phyloP scores from a whole-genome alignment of 2,113 vertebrate species.

The Stigmatopora nigra region DNA sequence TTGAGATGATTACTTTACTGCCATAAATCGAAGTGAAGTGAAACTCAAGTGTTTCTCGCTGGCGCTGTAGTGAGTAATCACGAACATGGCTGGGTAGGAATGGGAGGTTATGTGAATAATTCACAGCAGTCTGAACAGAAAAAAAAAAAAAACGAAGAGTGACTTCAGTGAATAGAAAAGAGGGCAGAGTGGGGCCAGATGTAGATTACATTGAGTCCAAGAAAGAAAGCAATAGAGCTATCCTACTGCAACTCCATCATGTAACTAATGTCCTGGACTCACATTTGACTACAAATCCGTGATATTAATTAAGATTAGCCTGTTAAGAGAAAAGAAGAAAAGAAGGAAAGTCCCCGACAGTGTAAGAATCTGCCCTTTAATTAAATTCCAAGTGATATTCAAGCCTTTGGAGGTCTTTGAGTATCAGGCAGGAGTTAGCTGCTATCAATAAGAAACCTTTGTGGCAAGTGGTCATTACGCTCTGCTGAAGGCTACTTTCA shows the following conservation, averaged over 20 bases:
- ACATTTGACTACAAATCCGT: slow-evolving; percentile 49
- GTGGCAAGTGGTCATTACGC: slow-evolving; percentile 26
- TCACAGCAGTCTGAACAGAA: not conserved
- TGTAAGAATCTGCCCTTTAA: slow-evolving; percentile 32
- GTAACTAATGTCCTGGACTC: slow-evolving; percentile 41
- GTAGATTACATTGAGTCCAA: slow-evolving; percentile 32
- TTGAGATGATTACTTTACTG: not conserved
- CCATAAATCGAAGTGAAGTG: not conserved
- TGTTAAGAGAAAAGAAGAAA: slow-evolving; percentile 12
- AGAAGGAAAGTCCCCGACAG: slow-evolving; percentile 26
- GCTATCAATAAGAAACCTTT: slow-evolving; percentile 26
- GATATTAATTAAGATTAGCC: slow-evolving; percentile 57
- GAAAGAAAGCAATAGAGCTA: slow-evolving; percentile 35
- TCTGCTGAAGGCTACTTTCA: slow-evolving; percentile 19
- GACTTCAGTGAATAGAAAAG: slow-evolving; percentile 22
- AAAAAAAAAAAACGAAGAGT: slow-evolving; percentile 12
- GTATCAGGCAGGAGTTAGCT: slow-evolving; percentile 20
- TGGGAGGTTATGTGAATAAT: not conserved
- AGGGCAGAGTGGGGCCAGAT: slow-evolving; percentile 20
- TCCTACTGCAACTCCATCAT: slow-evolving; percentile 28
- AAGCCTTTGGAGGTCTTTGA: slow-evolving; percentile 27
- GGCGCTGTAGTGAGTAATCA: not conserved
- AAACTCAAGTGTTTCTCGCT: not conserved
- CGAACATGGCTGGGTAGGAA: not conserved
- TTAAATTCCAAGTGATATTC: slow-evolving; percentile 33